Percentiles rank a stretch among this genome's conserved stretches.
Evolutionary conservation across 2,113 vertebrate species (phyloP).

Genomic region (Erythrolamprus reginae): DNA sequence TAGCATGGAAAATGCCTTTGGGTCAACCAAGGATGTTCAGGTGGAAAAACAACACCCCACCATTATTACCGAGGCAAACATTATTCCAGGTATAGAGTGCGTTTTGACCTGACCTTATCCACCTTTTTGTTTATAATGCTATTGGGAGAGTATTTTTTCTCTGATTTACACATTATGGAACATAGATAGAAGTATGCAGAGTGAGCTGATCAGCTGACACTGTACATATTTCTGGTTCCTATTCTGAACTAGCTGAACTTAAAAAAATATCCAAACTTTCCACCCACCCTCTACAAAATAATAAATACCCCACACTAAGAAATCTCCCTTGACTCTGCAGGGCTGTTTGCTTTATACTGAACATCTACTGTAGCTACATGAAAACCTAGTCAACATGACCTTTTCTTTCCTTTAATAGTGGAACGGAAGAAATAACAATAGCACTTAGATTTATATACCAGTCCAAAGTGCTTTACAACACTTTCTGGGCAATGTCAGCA

Average conservation of each 20-base stretch:
- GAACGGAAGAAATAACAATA: neutral
- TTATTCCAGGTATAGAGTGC: slow-evolving; percentile 18
- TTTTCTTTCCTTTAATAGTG: neutral
- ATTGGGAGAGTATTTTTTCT: neutral
- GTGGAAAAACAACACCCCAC: slow-evolving; percentile 51
- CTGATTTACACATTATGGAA: neutral
- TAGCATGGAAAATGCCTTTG: slow-evolving; percentile 63
- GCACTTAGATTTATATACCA: neutral
- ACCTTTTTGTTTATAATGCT: neutral
- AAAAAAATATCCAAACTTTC: neutral
- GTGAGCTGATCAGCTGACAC: neutral
- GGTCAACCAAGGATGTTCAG: slow-evolving; percentile 50
- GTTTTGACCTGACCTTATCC: neutral
- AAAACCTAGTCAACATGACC: neutral
- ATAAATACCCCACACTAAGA: neutral
- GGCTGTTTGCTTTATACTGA: neutral
- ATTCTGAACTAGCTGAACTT: neutral
- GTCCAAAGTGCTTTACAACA: neutral
- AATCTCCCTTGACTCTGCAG: neutral
- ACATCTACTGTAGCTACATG: neutral
- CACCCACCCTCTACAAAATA: neutral
- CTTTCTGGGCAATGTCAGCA: neutral
- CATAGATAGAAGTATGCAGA: neutral
- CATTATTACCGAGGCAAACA: slow-evolving; percentile 20
- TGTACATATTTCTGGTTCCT: neutral